Base-by-base conservation (phyloP, 2,113 vertebrate species). In the Entomyzon cyanotis region DNA sequence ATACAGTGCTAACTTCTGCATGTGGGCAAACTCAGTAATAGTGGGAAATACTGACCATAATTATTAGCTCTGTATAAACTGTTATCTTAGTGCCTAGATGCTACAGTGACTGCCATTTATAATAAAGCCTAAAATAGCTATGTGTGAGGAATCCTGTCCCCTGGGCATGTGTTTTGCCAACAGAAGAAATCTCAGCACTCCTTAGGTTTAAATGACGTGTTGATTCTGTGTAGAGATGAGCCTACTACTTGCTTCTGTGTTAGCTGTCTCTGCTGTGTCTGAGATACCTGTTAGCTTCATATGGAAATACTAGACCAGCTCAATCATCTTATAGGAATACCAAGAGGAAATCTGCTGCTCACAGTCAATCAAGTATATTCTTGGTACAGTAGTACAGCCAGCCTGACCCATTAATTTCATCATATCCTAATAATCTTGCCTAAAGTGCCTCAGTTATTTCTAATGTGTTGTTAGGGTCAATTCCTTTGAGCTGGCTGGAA, bases 391-490 rank as follows among this genome's bases (percentile, higher is more conserved):
- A 87, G 86, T 65, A 62, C 47, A 93, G 56, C 59, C 83, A 95
- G 79, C 64, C 63, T 68, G 85, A 70, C 62, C 50, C 77, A 35
- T 80, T 87, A 69, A 41, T 89, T 89, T 70, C 53, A 74, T 68
- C 1, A 0, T 71, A 42, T 95, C 55, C 82, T 70, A 64, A 68
- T 73, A 52, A 92, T 87, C 91, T 83, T 89, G 64, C 96, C 96
- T 90, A 0, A 97, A 97, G 97, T 97, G 96, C 97, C 97, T 97
- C 86, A 50, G 68, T 80, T 86, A 88, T 74, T 90, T 93, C 50
- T 76, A 56, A 71, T 0, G 0, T 88, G 46, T 46, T 73, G 35
- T 64, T 91, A 46, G 59, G 47, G 83, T 79, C 44, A 50, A 4
- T 83, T 83, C 15, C 53, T 44, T 68, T 83, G 65, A n/a, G 31